These are phyloP conservation scores for Hippoglossus hippoglossus DNA, from an alignment of 2,797 vertebrate species.

Conservation along the genomic window DNA sequence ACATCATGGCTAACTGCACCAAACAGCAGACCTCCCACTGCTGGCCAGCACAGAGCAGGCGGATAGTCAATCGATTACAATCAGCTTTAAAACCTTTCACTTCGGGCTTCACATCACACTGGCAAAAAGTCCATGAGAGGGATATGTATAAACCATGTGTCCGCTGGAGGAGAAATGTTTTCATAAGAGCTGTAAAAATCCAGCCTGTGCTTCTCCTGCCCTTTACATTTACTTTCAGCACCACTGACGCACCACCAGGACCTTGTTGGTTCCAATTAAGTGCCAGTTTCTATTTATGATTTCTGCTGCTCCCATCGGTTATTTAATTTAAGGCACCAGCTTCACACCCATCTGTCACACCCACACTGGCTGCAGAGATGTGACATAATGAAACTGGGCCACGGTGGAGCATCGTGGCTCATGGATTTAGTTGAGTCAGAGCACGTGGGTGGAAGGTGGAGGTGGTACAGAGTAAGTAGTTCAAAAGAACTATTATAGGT, in stretches of 20 bases:
- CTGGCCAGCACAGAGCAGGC: slow-evolving; percentile 37
- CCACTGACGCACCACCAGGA: slow-evolving; percentile 25
- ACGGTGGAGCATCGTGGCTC: slow-evolving; percentile 11
- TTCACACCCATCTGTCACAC: slow-evolving; percentile 62
- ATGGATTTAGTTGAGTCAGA: slow-evolving; percentile 39
- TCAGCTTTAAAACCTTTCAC: slow-evolving; percentile 53
- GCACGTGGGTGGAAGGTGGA: slow-evolving; percentile 21
- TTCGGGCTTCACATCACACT: slow-evolving; percentile 46
- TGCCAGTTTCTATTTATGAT: slow-evolving; percentile 35
- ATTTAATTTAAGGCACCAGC: slow-evolving; percentile 47
- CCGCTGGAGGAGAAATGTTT: slow-evolving; percentile 51
- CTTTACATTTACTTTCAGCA: slow-evolving; percentile 31
- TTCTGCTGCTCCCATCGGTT: slow-evolving; percentile 42
- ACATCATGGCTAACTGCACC: slow-evolving; percentile 43
- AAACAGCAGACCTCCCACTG: slow-evolving; percentile 30
- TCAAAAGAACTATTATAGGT: slow-evolving; percentile 48
- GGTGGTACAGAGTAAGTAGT: slow-evolving; percentile 14
- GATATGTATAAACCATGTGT: slow-evolving; percentile 49
- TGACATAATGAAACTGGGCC: slow-evolving; percentile 35
- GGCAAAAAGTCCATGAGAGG: slow-evolving; percentile 38
- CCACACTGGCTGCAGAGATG: slow-evolving; percentile 44
- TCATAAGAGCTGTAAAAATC: slow-evolving; percentile 37
- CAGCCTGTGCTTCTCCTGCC: slow-evolving; percentile 20
- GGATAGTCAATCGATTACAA: slow-evolving; percentile 46
- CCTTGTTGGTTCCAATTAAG: slow-evolving; percentile 45